Base-by-base conservation (phyloP, 2,113 vertebrate genomes). In the Takifugu bimaculatus region DNA sequence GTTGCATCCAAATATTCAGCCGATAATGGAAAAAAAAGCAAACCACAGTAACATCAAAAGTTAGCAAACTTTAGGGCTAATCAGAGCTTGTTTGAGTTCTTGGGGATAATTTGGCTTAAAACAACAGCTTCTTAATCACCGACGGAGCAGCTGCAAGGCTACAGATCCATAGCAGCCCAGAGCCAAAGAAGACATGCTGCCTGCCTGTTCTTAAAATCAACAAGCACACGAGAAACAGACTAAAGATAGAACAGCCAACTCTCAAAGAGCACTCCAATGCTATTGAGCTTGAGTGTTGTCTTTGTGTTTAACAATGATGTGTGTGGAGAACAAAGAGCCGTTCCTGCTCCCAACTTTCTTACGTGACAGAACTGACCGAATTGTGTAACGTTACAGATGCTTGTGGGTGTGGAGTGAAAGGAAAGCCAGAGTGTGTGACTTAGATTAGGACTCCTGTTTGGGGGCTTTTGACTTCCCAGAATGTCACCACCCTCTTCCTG, bases 231-330 rank as follows among this genome's bases (percentile, higher is more conserved):
- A 42, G 65, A 88, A 85, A 76, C 59, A 12, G 60, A 72, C 85
- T 88, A 90, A 90, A 88, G 71, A 91, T 88, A 91, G 87, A 80
- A 84, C 79, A 55, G 71, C 53, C 63, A 63, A 57, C 64, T 79
- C 79, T 85, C 73, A 80, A 80, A 82, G 79, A 81, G 63, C 60
- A 63, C 52, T 57, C 57, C 68, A 65, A 63, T 70, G 77, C 79
- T 77, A 76, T 67, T 59, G 68, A 85, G 80, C 59, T 39, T 61
- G 49, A 60, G 74, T 70, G 56, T 77, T 68, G 60, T 44, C 66
- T 80, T 80, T 75, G 76, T 79, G 54, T 53, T 42, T 65, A 73
- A 54, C 54, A 54, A 58, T 5, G 13, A 83, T 83, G 65, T 75
- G 70, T 44, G 67, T 4, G 9, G 48, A 50, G 62, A 73, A 39